These are phyloP conservation scores for Agonum fuliginosum DNA, from an alignment of 2,888 invertebrate genomes.

Conservation along the genomic window DNA sequence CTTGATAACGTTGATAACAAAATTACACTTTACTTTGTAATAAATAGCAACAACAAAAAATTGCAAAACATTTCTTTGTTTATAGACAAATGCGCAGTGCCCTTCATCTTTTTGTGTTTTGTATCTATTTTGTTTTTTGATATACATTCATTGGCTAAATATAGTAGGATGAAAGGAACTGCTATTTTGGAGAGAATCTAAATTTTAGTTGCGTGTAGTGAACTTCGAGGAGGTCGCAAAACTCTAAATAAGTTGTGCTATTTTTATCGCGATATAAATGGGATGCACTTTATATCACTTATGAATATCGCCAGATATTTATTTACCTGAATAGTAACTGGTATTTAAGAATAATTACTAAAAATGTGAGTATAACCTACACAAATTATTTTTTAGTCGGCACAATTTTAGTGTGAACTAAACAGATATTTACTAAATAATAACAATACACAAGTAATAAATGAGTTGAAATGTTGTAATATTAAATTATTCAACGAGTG, in stretches of 20 bases:
- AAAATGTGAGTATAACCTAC: no score
- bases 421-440: no score
- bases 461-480: no score
- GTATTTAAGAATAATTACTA: no score
- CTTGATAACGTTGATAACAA: not conserved
- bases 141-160: conserved; percentile 16
- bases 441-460: no score
- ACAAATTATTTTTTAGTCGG: no score
- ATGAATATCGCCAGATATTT: not conserved
- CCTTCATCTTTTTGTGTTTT: conserved; percentile 35
- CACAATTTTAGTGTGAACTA: no score
- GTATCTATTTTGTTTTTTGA: conserved; percentile 21
- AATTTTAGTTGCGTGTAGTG: conserved; percentile 24
- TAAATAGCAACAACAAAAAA: conserved; percentile 20
- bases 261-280: not conserved
- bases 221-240: conserved; percentile 49
- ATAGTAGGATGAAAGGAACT: conserved; percentile 8
- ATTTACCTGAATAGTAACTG: not conserved
- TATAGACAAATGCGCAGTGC: conserved; percentile 29
- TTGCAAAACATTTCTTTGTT: conserved; percentile 32
- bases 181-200: conserved; percentile 42
- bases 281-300: not conserved
- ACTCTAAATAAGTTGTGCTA: conserved; percentile 20
- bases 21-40: no score
- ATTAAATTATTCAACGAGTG: no score